Percentiles rank a stretch among this genome's conserved stretches.
phyloP scores from a whole-genome alignment of 1,140 invertebrate genomes.

The Saccostrea echinata region DNA sequence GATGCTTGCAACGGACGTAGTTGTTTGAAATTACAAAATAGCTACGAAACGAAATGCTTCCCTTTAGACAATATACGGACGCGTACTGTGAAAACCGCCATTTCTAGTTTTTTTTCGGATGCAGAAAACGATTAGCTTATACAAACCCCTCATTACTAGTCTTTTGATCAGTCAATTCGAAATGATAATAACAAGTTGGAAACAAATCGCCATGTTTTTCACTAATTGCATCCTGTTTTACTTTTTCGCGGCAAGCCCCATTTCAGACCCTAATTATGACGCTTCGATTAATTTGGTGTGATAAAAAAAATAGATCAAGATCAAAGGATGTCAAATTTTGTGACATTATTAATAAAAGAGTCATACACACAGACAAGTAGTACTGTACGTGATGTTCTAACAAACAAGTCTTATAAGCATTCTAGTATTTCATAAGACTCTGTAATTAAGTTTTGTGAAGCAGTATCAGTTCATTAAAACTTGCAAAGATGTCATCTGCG shows the following conservation, averaged over 20 bases:
- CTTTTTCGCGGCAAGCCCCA: background rate
- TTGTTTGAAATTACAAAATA: background rate
- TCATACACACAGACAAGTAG: no score
- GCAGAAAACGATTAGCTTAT: conserved; percentile 7
- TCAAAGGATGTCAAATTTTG: no score
- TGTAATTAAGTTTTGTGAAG: no score
- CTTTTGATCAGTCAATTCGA: conserved; percentile 14
- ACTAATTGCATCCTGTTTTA: conserved; percentile 11
- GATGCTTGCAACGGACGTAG: background rate
- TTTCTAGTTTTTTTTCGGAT: background rate
- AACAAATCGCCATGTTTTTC: conserved; percentile 23
- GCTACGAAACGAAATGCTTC: background rate
- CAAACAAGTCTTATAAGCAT: no score
- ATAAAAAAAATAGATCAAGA: background rate
- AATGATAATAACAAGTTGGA: conserved; percentile 12
- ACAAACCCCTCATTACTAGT: conserved; percentile 6
- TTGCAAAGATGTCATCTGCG: no score
- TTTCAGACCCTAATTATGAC: background rate
- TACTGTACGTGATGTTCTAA: no score
- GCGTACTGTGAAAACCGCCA: background rate
- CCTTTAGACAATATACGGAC: background rate
- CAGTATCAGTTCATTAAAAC: no score
- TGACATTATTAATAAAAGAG: no score
- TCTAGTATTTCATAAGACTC: no score
- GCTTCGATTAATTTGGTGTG: background rate